Conservation (phyloP, 2,797 vertebrate genomes). For the Acestrorhynchus altus region DNA sequence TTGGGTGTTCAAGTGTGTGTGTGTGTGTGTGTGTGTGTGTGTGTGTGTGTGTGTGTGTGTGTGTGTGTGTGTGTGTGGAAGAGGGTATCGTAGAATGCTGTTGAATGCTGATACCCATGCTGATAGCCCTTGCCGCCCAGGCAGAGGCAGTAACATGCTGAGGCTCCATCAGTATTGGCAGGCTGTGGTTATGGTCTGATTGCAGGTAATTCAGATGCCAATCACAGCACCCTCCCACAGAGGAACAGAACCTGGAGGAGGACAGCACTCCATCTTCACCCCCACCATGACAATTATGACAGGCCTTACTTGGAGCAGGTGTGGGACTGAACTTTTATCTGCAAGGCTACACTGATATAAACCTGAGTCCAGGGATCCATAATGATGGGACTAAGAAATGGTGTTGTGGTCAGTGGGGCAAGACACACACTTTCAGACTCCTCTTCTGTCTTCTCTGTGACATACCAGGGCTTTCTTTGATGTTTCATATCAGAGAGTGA, state of each 20-base stretch:
- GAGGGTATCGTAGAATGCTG: constrained; percentile 26
- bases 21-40: not conserved
- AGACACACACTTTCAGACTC: not conserved
- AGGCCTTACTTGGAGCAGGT: constrained; percentile 47
- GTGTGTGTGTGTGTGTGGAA: constrained; percentile 13
- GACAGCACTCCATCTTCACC: constrained; percentile 46
- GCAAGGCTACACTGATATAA: constrained; percentile 28
- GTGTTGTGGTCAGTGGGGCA: constrained; percentile 8
- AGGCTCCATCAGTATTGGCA: constrained; percentile 55
- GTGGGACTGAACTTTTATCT: constrained; percentile 42
- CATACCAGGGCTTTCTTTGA: not conserved
- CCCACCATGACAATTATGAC: constrained; percentile 41
- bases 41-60: not conserved
- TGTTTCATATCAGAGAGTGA: not conserved
- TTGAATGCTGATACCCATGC: constrained; percentile 25
- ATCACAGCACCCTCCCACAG: constrained; percentile 49
- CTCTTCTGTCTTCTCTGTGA: not conserved
- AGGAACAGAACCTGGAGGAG: constrained; percentile 22
- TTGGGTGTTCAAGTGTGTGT: not conserved
- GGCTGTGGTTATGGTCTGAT: constrained; percentile 59
- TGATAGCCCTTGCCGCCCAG: not conserved
- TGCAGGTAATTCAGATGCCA: constrained; percentile 61
- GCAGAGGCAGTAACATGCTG: constrained; percentile 23
- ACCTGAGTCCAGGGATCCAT: constrained; percentile 16
- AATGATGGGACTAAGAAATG: constrained; percentile 23